phyloP scores from a whole-genome alignment of 2,888 invertebrate species.

The Cactoblastis cactorum region DNA sequence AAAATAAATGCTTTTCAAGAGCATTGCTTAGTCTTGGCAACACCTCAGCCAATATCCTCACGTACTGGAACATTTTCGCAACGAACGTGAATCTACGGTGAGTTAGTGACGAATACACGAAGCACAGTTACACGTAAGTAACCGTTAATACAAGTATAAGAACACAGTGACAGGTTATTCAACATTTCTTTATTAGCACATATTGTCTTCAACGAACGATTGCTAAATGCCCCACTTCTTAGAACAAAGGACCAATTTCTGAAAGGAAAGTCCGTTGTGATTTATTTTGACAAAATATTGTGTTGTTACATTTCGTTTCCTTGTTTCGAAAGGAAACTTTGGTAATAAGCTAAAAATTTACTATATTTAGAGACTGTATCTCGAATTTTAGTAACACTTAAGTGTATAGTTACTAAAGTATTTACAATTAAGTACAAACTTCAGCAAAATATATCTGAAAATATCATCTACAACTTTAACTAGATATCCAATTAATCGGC shows the following conservation, averaged over 20 bases:
- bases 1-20: no score
- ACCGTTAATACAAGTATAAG: not conserved
- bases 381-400: no score
- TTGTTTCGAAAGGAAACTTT: not conserved
- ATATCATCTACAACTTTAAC: no score
- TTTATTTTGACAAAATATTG: slow-evolving; percentile 8
- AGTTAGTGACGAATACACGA: not conserved
- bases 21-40: no score
- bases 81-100: no score
- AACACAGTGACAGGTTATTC: slow-evolving; percentile 8
- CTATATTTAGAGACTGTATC: no score
- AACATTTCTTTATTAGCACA: slow-evolving; percentile 7
- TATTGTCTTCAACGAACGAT: slow-evolving; percentile 12
- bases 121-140: not conserved
- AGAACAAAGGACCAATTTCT: slow-evolving; percentile 13
- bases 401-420: no score
- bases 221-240: slow-evolving; percentile 12
- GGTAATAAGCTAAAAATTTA: no score
- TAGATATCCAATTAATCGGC: no score
- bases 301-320: not conserved
- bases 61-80: not conserved
- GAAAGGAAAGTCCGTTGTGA: slow-evolving; percentile 6
- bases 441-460: no score
- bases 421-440: no score
- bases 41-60: not conserved